Base-by-base conservation (phyloP, 2,888 invertebrate species). In the Scaptomyza reducta region DNA sequence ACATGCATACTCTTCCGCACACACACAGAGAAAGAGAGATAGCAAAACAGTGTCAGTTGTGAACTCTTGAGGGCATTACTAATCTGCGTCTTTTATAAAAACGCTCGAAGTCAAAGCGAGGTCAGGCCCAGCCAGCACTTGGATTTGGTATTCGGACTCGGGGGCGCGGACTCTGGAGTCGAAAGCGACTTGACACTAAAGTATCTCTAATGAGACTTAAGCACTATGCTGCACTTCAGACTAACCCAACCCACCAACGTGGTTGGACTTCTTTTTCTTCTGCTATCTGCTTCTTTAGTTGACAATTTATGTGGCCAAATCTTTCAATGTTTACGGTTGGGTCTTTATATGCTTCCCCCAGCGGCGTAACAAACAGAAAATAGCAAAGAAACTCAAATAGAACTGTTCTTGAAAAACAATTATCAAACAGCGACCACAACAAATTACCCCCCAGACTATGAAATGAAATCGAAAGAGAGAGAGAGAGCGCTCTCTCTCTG, bases 141-240 rank as follows among this genome's bases (percentile, higher is more conserved):
- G 49, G 47, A 56, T 51, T 46, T 51, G 59, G 33, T 49, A 49
- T 51, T 46, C 27, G 42, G 31, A 44, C 31, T 16, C 46, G 54
- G 42, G 42, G 38, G n/a, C 49, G 33, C 54, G 27, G 45, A 62
- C 66, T 41, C 31, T 63, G 54, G 44, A 70, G 55, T 46, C 31
- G 45, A 3, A 50, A 55, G 59, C 41, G 31, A 55, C 54, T 40
- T 51, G 59, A 71, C 66, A 65, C 78, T 86, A 84, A 84, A 87
- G 88, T 88, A 84, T 84, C 84, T 74, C 88, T 88, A 88, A 85
- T 87, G 88, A 85, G 84, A 87, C 88, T 80, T 88, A 88, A 85
- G 88, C 76, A 87, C 84, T 82, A 71, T 63, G 82, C 71, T 65
- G 69, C 76, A 84, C 87, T 82, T 87, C 68, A 74, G 65, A 62